phyloP scores from a whole-genome alignment of 1,140 invertebrate genomes.

The Bombus ignitus region DNA sequence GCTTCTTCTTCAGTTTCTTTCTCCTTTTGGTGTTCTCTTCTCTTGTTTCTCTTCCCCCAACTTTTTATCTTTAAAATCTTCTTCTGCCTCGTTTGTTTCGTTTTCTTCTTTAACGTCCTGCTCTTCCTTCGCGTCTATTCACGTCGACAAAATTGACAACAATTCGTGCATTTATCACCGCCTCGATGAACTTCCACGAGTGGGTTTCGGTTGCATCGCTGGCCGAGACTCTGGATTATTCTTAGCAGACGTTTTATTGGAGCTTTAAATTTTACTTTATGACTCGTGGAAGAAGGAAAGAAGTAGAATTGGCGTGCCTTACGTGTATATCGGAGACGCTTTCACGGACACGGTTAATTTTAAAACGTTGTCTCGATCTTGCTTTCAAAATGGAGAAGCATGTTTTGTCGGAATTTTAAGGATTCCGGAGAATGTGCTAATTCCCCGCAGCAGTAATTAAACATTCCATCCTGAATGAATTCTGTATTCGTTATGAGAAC shows the following conservation, averaged over 20 bases:
- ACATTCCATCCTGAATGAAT: background rate
- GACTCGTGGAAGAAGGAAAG: slow-evolving; percentile 7
- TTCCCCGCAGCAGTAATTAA: background rate
- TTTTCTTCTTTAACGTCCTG: background rate
- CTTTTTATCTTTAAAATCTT: slow-evolving; percentile 14
- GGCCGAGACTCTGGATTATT: slow-evolving; percentile 18
- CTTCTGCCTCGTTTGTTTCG: slow-evolving; percentile 8
- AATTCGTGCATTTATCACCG: slow-evolving; percentile 42
- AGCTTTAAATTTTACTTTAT: slow-evolving; percentile 38
- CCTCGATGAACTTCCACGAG: slow-evolving; percentile 39
- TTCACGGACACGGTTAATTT: slow-evolving; percentile 14
- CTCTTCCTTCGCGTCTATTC: background rate
- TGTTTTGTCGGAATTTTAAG: background rate
- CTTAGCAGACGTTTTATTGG: slow-evolving; percentile 26
- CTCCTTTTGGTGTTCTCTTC: background rate
- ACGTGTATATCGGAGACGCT: slow-evolving; percentile 1
- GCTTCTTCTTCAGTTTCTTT: slow-evolving; percentile 2
- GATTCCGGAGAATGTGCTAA: slow-evolving; percentile 3
- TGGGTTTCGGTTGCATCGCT: background rate
- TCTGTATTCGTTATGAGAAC: too few relatives aligned
- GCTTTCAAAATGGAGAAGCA: background rate
- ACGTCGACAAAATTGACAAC: slow-evolving; percentile 33
- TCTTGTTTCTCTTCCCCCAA: background rate
- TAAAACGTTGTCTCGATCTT: slow-evolving; percentile 11
- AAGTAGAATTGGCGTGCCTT: background rate